A percentile compares a stretch with the other conserved stretches of the same genome.
Conservation (phyloP, 2,113 vertebrate species). For the Perca fluviatilis region DNA sequence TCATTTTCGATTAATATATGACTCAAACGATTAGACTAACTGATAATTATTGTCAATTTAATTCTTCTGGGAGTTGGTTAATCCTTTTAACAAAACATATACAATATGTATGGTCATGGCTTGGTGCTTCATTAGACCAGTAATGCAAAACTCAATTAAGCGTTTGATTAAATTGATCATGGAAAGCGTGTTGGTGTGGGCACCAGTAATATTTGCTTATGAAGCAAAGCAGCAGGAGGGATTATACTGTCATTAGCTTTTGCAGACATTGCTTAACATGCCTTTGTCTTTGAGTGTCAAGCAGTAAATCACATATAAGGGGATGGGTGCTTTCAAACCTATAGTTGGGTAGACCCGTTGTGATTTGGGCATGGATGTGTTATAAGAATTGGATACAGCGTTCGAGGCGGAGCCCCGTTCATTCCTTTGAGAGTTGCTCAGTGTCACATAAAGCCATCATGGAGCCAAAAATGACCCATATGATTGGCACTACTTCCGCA, state of each 20-base stretch:
- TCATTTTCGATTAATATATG: not conserved
- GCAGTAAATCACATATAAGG: not conserved
- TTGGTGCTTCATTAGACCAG: not conserved
- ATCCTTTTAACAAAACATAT: not conserved
- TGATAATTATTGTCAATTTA: not conserved
- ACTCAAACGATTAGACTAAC: not conserved
- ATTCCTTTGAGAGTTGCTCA: too few relatives aligned
- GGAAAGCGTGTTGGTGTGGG: conserved; percentile 1
- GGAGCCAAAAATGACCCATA: too few relatives aligned
- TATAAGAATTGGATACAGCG: too few relatives aligned
- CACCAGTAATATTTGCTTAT: not conserved
- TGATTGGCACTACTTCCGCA: too few relatives aligned
- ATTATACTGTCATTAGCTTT: not conserved
- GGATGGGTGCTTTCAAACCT: too few relatives aligned
- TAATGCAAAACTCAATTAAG: not conserved
- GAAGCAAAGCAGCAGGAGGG: conserved; percentile 7
- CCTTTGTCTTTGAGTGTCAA: conserved; percentile 3
- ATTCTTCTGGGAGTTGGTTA: not conserved
- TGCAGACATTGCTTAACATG: conserved; percentile 3
- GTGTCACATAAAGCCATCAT: too few relatives aligned
- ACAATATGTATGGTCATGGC: too few relatives aligned
- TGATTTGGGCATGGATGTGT: too few relatives aligned
- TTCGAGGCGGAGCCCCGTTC: too few relatives aligned
- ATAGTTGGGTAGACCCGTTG: too few relatives aligned
- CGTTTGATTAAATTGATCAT: not conserved